Base-by-base conservation (phyloP, 2,113 vertebrate species). In the Cygnus atratus region DNA sequence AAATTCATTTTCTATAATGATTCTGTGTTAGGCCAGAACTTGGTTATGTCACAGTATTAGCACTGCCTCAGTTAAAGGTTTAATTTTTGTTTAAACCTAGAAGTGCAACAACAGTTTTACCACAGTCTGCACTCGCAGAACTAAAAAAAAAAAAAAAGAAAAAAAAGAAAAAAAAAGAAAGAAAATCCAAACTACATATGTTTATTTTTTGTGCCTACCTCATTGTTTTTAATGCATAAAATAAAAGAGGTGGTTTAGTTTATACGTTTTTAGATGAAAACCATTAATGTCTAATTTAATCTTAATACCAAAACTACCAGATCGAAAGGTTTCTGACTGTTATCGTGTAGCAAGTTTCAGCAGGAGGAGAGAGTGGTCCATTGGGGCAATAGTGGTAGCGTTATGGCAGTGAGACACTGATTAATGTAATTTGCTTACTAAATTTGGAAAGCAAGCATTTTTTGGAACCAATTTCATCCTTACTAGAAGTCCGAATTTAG, bases 141-240 rank as follows among this genome's bases (percentile, higher is more conserved):
- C 76, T 91, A 74, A 95, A 94, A 90, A 88, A 88, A 88, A 88
- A 82, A 18, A 15, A 39, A 25, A 76, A 79, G 37, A 41, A 70
- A 54, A 52, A 41, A 39, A 26, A 20, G 84, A 87, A 95, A 92
- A 95, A 92, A 82, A 54, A 10, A 94, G 3, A 93, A 96, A 94
- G 73, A 94, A 97, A 96, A 94, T 96, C 97, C 97, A 97, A 96
- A 97, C 97, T 96, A 97, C 96, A 35, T 97, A 96, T 93, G 96
- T 94, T 98, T 97, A 93, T 97, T 97, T 97, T 98, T 98, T 98
- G 97, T 98, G 97, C 98, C 98, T 98, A 98, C 98, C 98, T 98
- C 98, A 98, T 98, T 98, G 97, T 98, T 98, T 98, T 97, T 97
- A 98, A 98, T 98, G 98, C 98, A 97, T 98, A 98, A 98, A 97